Conservation (phyloP, 2,797 vertebrate species). For the Scomberomorus guttatus region DNA sequence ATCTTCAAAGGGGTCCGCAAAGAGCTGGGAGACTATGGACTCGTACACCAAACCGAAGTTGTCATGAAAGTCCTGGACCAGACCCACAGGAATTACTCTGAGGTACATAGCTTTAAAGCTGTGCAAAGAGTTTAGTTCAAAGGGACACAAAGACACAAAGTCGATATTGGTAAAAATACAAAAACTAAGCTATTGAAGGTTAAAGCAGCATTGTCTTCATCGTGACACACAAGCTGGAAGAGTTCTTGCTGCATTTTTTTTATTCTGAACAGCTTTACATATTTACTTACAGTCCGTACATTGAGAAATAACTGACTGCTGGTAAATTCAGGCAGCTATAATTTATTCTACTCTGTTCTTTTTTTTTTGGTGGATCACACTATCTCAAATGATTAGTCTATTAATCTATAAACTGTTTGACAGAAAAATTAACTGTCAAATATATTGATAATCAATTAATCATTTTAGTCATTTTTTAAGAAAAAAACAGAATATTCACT, state of each 20-base stretch:
- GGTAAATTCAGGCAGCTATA: not conserved
- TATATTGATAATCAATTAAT: too few species aligned
- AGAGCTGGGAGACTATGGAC: constrained; percentile 94
- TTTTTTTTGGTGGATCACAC: not conserved
- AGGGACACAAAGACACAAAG: not conserved
- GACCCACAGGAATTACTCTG: constrained; percentile 94
- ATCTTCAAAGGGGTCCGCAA: constrained; percentile 96
- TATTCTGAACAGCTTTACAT: not conserved
- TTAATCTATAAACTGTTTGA: too few species aligned
- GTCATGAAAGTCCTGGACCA: constrained; percentile 96
- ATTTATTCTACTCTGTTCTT: not conserved
- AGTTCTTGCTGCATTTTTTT: too few species aligned
- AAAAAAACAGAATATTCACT: too few species aligned
- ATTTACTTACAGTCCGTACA: not conserved
- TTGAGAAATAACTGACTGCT: not conserved
- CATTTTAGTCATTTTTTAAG: too few species aligned
- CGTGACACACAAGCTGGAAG: not conserved
- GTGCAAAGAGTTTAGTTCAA: not conserved
- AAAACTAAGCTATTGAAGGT: not conserved
- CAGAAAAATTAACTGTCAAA: too few species aligned
- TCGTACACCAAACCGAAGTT: constrained; percentile 94
- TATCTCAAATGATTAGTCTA: too few species aligned
- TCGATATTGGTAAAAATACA: not conserved
- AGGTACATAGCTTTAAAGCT: constrained; percentile 77
- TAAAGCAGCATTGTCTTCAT: not conserved